Percentiles rank a stretch among this genome's conserved stretches.
phyloP scores from a whole-genome alignment of 2,113 vertebrate species.

The Philantomba maxwellii region DNA sequence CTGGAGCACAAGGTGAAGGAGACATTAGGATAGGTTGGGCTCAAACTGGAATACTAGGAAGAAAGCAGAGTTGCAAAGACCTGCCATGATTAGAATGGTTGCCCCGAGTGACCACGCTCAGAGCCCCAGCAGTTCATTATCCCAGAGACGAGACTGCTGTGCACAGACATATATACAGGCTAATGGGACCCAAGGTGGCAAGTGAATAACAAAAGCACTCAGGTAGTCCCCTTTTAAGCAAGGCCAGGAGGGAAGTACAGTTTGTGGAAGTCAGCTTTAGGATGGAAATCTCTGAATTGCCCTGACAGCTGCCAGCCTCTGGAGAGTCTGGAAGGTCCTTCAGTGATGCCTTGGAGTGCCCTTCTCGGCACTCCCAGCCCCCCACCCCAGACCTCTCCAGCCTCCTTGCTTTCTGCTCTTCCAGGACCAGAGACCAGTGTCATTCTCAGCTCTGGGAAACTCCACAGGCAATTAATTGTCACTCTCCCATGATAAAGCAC shows the following conservation, averaged over 20 bases:
- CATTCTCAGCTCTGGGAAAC: not conserved
- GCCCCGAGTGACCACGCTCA: not conserved
- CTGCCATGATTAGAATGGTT: not conserved
- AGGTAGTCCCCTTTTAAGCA: not conserved
- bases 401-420: not conserved
- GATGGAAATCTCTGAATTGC: not conserved
- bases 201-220: not conserved
- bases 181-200: not conserved
- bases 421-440: not conserved
- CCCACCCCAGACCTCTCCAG: fast-evolving
- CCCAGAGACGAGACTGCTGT: not conserved
- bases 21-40: not conserved
- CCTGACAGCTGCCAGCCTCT: not conserved
- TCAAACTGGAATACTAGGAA: not conserved
- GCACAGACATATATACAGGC: not conserved
- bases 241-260: not conserved
- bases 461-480: not conserved
- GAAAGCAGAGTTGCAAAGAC: not conserved
- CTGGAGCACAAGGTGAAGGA: not conserved
- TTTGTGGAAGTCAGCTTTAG: not conserved
- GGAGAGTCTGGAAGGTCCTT: not conserved
- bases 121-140: not conserved
- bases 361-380: fast-evolving
- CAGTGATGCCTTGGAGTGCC: not conserved
- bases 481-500: not conserved